Evolutionary conservation across 1,140 invertebrate genomes (phyloP), one percentile per base, ranked within the genome.

Genomic region (Listronotus oregonensis): DNA sequence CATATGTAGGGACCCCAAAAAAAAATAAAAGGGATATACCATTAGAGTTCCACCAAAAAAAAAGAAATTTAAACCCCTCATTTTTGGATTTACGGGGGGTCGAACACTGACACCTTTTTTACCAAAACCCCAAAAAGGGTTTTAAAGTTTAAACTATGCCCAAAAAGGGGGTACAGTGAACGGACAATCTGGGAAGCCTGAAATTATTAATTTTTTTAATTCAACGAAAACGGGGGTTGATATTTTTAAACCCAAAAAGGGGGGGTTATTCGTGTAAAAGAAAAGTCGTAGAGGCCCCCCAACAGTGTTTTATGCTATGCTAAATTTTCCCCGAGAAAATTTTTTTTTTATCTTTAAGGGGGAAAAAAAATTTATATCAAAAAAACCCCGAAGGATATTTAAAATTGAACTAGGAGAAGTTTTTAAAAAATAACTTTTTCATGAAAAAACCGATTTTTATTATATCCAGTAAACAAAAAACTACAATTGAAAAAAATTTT

Each of bases 141-240:
- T 79, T 1, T 32, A 79, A 18, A 32, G 78, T 14, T 17, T 73
- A 73, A 9, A 64, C 73, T 3, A 78, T 74, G 73, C 78, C 79
- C 67, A 57, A 72, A 57, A 72, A 63, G 59, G 57, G 27, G 43
- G 63, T 40, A 54, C 74, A 59, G 72, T 76, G 10, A 70, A 76
- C 14, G 43, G 43, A 27, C 71, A 59, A 44, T 76, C 77, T 37
- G 76, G 21, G 5, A 27, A 27, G 5, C 21, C 21, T 27, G 21
- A 27, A 27, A 27, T 27, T 27, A 27, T 3, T 27, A 5, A 27
- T 3, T 27, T 27, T 27, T 27, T 3, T 27, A 27, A 78, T 46
- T 32, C 37, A 14, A 78, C 74, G n/a, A 78, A 77, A 70, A 50
- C 55, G 52, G 77, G 77, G 8, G 70, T 78, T n/a, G 72, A 77